Evolutionary conservation across 2,888 invertebrate species (phyloP).

Genomic region (Aquatica leii): DNA sequence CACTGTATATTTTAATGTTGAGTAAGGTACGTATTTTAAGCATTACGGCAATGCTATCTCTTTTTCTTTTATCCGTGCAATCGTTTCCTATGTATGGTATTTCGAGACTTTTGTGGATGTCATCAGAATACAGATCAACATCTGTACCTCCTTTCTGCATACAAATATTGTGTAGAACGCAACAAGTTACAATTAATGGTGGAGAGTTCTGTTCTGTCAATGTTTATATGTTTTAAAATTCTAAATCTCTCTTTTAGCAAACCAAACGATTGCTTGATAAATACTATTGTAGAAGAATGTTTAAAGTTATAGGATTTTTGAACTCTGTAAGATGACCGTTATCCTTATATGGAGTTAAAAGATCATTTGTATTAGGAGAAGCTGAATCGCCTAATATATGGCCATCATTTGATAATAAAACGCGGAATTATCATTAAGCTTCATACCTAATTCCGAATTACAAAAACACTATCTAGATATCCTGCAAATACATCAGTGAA

Average conservation of each 20-base stretch:
- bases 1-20: neutral
- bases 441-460: conserved; percentile 12
- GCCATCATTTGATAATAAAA: conserved; percentile 1
- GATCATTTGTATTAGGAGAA: conserved; percentile 16
- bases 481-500: conserved; percentile 9
- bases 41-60: conserved; percentile 1
- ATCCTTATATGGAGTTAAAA: conserved; percentile 24
- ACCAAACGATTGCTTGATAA: conserved; percentile 38
- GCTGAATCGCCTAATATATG: conserved; percentile 20
- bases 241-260: conserved; percentile 17
- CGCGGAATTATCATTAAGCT: conserved; percentile 7
- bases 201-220: conserved; percentile 26
- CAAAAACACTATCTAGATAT: conserved; percentile 11
- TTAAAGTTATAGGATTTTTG: conserved; percentile 22
- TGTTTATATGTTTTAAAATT: conserved; percentile 35
- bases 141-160: conserved; percentile 21
- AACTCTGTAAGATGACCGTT: conserved; percentile 21
- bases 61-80: neutral
- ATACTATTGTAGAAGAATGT: conserved; percentile 30
- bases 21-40: neutral
- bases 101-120: conserved; percentile 6
- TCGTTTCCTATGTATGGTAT: neutral
- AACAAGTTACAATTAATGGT: conserved; percentile 32
- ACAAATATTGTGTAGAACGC: conserved; percentile 40
- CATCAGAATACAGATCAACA: conserved; percentile 19